Evolutionary conservation across 2,113 vertebrate species (phyloP).

Genomic region (Aspidoscelis tigris): DNA sequence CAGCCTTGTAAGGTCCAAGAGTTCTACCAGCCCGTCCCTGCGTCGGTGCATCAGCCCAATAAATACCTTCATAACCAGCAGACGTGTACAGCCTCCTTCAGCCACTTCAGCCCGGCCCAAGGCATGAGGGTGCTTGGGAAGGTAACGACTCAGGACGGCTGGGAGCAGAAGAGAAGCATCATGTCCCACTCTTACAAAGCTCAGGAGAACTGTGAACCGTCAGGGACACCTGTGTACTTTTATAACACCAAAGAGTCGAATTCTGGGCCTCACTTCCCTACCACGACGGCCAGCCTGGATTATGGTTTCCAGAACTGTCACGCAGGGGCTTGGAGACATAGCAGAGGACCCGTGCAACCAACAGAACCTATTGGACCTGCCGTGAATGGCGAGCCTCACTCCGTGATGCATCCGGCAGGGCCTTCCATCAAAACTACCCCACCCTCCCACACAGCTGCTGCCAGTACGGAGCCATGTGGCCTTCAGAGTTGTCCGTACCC

Average conservation of each 20-base stretch:
- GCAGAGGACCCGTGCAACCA: conserved; percentile 30
- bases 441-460: background rate
- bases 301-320: conserved; percentile 27
- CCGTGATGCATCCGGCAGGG: background rate
- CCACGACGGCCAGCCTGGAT: conserved; percentile 28
- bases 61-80: conserved; percentile 15
- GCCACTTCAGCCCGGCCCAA: background rate
- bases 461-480: conserved; percentile 13
- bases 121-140: background rate
- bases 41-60: conserved; percentile 5
- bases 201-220: conserved; percentile 54
- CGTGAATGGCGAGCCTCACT: background rate
- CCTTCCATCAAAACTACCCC: background rate
- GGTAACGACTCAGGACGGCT: conserved; percentile 7
- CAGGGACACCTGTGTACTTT: conserved; percentile 35
- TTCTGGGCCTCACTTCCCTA: conserved; percentile 61
- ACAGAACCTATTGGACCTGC: background rate
- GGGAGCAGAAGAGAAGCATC: conserved; percentile 12
- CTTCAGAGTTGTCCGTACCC: conserved; percentile 29
- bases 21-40: background rate
- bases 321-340: conserved; percentile 53
- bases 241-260: conserved; percentile 61
- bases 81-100: background rate
- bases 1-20: background rate
- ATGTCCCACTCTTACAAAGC: background rate